Evolutionary conservation across 2,113 vertebrate genomes (phyloP).

Genomic region (Carollia perspicillata): DNA sequence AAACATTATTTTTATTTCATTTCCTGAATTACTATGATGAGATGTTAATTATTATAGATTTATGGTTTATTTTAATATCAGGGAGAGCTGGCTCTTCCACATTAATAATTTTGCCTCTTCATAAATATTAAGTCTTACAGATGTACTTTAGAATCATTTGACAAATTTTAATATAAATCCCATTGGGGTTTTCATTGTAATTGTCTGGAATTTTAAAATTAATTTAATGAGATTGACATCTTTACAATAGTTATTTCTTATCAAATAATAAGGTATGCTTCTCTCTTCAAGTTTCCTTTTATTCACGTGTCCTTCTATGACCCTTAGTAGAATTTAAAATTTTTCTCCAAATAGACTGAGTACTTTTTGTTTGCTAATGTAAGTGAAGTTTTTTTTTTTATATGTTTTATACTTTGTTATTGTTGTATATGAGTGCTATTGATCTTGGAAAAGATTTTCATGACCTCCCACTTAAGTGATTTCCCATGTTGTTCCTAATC

Average conservation of each 20-base stretch:
- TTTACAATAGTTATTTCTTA: background rate
- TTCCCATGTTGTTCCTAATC: slow-evolving; percentile 8
- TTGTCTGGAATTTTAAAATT: slow-evolving; percentile 10
- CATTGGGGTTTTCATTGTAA: background rate
- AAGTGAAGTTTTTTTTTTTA: slow-evolving; percentile 11
- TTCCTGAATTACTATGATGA: background rate
- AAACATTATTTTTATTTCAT: background rate
- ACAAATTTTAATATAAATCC: background rate
- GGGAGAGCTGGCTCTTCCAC: background rate
- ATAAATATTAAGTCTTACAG: background rate
- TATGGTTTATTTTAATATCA: background rate
- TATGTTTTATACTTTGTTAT: slow-evolving; percentile 26
- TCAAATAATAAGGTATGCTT: background rate
- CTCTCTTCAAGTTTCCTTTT: background rate
- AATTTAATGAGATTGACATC: background rate
- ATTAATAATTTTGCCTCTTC: background rate
- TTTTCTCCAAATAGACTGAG: background rate
- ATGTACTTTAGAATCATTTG: background rate
- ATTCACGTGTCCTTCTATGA: background rate
- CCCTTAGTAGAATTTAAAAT: background rate
- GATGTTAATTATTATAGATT: background rate
- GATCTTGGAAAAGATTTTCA: slow-evolving; percentile 35
- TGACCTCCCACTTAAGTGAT: slow-evolving; percentile 21
- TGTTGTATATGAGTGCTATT: background rate
- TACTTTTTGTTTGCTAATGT: background rate